phyloP scores from a whole-genome alignment of 30 jellyfish, hydroid and myxozoan genomes.

The Nemopilema nomurai region DNA sequence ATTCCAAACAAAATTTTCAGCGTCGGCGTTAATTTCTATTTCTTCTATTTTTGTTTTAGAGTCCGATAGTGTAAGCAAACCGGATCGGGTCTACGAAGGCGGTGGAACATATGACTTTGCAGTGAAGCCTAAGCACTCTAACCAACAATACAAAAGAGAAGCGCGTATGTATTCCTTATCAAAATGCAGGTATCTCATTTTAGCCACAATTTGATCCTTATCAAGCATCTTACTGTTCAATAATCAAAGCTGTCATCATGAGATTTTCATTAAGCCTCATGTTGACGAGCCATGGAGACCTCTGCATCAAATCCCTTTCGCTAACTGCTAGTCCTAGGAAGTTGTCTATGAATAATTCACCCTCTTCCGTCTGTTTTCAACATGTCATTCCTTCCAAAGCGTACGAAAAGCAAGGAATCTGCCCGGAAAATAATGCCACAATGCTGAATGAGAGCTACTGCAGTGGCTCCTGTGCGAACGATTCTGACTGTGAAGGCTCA shows the following conservation, averaged over 20 bases:
- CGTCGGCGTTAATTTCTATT: no score
- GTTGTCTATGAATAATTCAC: no score
- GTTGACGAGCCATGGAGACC: no score
- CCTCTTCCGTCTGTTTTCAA: no score
- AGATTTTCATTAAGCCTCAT: no score
- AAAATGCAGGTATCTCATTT: no score
- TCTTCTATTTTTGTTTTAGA: background rate
- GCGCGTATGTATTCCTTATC: background rate
- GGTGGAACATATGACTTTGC: background rate
- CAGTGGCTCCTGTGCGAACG: background rate
- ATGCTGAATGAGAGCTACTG: background rate
- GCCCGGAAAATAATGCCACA: background rate
- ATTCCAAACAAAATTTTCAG: no score
- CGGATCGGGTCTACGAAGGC: background rate
- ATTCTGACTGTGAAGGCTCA: background rate
- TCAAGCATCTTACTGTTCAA: no score
- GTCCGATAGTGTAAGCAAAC: background rate
- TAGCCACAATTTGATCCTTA: no score
- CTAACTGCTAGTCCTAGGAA: no score
- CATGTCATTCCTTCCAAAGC: background rate
- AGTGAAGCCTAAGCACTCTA: background rate
- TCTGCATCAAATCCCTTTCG: no score
- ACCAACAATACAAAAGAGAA: background rate
- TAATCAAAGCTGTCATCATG: no score
- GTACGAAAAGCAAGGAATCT: background rate